A percentile compares a stretch with the other conserved stretches of the same genome.
Evolutionary conservation across 2,888 invertebrate species (phyloP).

Genomic region (Dasysyrphus tricinctus): DNA sequence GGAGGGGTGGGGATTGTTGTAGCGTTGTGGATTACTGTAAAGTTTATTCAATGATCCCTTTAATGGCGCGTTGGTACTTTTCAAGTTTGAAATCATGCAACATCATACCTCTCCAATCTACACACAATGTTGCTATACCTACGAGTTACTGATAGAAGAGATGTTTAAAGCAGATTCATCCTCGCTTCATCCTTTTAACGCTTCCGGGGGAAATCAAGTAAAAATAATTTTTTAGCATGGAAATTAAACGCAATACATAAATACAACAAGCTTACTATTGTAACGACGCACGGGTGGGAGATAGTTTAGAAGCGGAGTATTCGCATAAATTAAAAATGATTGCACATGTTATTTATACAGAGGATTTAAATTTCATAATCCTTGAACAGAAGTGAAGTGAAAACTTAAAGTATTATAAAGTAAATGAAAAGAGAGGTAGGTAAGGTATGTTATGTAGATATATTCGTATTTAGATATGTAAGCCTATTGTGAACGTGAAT

Average conservation of each 20-base stretch:
- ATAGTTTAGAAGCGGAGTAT: slow-evolving; percentile 35
- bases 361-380: slow-evolving; percentile 54
- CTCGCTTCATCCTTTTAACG: neutral
- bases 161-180: neutral
- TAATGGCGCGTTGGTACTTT: slow-evolving; percentile 66
- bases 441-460: no score
- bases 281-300: neutral
- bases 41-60: slow-evolving; percentile 73
- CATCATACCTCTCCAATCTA: slow-evolving; percentile 14
- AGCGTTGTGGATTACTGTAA: slow-evolving; percentile 60
- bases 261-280: slow-evolving; percentile 2
- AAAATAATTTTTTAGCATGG: slow-evolving; percentile 3
- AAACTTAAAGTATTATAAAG: neutral
- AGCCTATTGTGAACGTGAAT: no score
- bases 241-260: slow-evolving; percentile 49
- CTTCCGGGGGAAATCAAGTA: slow-evolving; percentile 45
- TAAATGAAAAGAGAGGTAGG: neutral
- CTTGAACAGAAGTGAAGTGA: slow-evolving; percentile 31
- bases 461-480: no score
- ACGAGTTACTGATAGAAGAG: neutral
- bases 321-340: slow-evolving; percentile 49
- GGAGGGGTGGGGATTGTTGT: neutral
- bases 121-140: slow-evolving; percentile 17
- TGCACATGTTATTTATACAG: slow-evolving; percentile 39
- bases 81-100: slow-evolving; percentile 69